These are phyloP conservation scores for Colius striatus DNA, from an alignment of 2,113 vertebrate species.

Conservation along the genomic window DNA sequence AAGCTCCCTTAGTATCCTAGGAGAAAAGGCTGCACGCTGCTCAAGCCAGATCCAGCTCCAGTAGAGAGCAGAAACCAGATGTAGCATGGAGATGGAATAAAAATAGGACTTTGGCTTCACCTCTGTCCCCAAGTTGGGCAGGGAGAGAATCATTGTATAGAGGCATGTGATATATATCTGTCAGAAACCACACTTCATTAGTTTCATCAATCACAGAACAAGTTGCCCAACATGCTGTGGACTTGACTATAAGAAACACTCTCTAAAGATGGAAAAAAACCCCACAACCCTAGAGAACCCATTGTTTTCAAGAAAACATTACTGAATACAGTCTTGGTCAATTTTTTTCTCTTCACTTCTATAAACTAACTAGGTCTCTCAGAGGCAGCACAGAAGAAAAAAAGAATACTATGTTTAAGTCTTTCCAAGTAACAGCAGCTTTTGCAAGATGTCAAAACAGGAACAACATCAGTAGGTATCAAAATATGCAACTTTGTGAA, in stretches of 20 bases:
- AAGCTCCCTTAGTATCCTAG: background rate
- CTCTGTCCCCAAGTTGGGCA: background rate
- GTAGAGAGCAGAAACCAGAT: background rate
- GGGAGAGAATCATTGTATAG: background rate
- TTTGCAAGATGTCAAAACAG: background rate
- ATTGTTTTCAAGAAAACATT: background rate
- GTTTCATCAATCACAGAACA: background rate
- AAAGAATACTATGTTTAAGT: no score
- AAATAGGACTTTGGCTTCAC: background rate
- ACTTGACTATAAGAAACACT: accelerated
- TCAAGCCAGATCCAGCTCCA: background rate
- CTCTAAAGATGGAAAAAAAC: accelerated
- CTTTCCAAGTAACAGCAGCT: background rate
- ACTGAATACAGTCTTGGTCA: accelerated
- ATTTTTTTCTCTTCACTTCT: background rate
- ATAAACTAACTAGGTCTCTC: background rate
- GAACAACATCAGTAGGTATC: background rate
- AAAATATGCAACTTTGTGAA: background rate
- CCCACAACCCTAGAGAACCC: background rate
- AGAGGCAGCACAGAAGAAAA: background rate
- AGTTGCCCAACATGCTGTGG: no score
- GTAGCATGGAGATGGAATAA: background rate
- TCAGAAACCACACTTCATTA: background rate
- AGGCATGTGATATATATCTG: background rate
- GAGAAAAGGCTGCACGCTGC: background rate